Evolutionary conservation across 2,888 invertebrate genomes (phyloP).

Genomic region (Caprella mutica): DNA sequence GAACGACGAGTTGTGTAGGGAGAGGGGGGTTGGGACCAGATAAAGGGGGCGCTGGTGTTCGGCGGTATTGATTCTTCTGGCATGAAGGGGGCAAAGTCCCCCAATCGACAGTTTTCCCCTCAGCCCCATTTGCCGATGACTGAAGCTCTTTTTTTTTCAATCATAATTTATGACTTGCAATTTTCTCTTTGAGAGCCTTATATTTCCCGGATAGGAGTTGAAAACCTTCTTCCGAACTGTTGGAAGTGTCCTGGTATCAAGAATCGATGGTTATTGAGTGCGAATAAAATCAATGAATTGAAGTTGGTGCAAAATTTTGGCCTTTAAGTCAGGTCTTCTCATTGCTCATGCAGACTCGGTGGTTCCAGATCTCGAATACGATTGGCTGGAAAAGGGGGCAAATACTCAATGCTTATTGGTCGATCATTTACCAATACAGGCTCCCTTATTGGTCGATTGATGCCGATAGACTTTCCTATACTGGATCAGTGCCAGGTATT

Average conservation of each 20-base stretch:
- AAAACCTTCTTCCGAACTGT: no score
- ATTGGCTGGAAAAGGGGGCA: conserved; percentile 13
- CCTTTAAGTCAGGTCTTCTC: conserved; percentile 4
- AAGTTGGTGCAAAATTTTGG: no score
- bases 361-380: conserved; percentile 8
- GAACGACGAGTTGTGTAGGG: no score
- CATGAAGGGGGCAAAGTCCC: conserved; percentile 8
- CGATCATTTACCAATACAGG: conserved; percentile 10
- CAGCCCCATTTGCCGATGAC: conserved; percentile 10
- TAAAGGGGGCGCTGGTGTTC: conserved; percentile 8
- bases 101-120: conserved; percentile 9
- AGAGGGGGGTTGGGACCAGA: no score
- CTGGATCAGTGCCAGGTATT: conserved; percentile 9
- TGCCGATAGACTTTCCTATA: conserved; percentile 11
- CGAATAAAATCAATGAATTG: no score
- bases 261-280: no score
- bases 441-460: conserved; percentile 14
- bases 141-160: conserved; percentile 10
- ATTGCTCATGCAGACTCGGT: conserved; percentile 12
- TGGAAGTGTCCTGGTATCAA: no score
- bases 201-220: no score
- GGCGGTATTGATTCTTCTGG: conserved; percentile 13
- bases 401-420: conserved; percentile 11
- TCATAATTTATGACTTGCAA: conserved; percentile 11
- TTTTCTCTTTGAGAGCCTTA: no score